Conservation (phyloP, 2,888 invertebrate species). For the Leptarthrus brevirostris region DNA sequence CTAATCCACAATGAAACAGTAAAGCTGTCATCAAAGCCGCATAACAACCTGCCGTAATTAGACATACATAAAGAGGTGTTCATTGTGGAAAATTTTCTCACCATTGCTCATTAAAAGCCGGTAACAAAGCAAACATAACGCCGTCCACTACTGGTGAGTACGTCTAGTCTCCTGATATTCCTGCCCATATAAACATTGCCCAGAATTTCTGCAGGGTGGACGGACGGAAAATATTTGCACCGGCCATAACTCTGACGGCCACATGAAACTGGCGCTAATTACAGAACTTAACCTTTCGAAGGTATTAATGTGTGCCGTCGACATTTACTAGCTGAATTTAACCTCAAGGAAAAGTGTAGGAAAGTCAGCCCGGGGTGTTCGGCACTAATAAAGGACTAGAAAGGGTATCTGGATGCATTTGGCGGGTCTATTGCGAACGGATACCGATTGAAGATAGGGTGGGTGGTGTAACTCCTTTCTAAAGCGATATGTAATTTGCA, state of each 20-base stretch:
- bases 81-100: constrained; percentile 56
- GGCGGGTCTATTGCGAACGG: no score
- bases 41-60: constrained; percentile 44
- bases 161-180: constrained; percentile 54
- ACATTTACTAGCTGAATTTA: constrained; percentile 9
- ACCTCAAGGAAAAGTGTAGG: constrained; percentile 20
- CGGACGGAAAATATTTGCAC: constrained; percentile 48
- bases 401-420: no score
- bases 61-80: constrained; percentile 56
- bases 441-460: no score
- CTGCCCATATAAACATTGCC: constrained; percentile 44
- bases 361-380: background rate
- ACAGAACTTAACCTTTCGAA: constrained; percentile 16
- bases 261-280: constrained; percentile 37
- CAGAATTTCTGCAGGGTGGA: constrained; percentile 35
- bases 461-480: background rate
- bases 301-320: constrained; percentile 28
- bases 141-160: constrained; percentile 54
- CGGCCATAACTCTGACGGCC: constrained; percentile 16
- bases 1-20: background rate
- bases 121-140: constrained; percentile 53
- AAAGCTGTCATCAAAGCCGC: constrained; percentile 32
- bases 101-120: constrained; percentile 57
- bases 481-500: constrained; percentile 45
- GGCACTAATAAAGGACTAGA: background rate